Evolutionary conservation across 2,888 invertebrate species (phyloP).

Genomic region (Druceiella hillmani): DNA sequence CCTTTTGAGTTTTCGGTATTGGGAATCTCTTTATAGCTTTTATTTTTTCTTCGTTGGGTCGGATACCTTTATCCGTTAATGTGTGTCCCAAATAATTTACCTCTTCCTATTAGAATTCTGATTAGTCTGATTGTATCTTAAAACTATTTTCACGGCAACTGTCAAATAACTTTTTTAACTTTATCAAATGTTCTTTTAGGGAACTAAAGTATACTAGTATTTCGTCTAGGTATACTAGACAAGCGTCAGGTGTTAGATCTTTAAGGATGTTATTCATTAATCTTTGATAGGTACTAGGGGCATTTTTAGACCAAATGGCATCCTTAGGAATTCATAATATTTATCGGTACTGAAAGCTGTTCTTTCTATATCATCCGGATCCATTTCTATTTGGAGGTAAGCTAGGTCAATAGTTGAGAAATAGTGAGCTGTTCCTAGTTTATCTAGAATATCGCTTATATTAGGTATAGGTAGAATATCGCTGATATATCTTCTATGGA

Average conservation of each 20-base stretch:
- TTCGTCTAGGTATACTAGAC: constrained; percentile 28
- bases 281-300: constrained; percentile 29
- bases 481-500: constrained; percentile 24
- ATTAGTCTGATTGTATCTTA: constrained; percentile 26
- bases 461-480: constrained; percentile 25
- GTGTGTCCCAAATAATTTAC: constrained; percentile 21
- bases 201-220: constrained; percentile 26
- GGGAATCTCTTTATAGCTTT: constrained; percentile 26
- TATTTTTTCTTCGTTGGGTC: constrained; percentile 10
- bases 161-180: constrained; percentile 23
- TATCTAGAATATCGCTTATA: constrained; percentile 24
- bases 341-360: constrained; percentile 29
- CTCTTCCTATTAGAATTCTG: constrained; percentile 24
- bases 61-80: constrained; percentile 17
- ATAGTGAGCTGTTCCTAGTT: constrained; percentile 20
- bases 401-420: constrained; percentile 26
- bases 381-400: constrained; percentile 22
- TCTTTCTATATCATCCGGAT: constrained; percentile 24
- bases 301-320: constrained; percentile 29
- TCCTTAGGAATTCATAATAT: constrained; percentile 29
- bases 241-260: constrained; percentile 24
- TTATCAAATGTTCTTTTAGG: constrained; percentile 24
- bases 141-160: constrained; percentile 22
- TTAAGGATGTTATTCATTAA: constrained; percentile 28
- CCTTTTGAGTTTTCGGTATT: constrained; percentile 8